These are phyloP conservation scores for Periophthalmus magnuspinnatus DNA, from an alignment of 2,797 vertebrate species.

Conservation along the genomic window DNA sequence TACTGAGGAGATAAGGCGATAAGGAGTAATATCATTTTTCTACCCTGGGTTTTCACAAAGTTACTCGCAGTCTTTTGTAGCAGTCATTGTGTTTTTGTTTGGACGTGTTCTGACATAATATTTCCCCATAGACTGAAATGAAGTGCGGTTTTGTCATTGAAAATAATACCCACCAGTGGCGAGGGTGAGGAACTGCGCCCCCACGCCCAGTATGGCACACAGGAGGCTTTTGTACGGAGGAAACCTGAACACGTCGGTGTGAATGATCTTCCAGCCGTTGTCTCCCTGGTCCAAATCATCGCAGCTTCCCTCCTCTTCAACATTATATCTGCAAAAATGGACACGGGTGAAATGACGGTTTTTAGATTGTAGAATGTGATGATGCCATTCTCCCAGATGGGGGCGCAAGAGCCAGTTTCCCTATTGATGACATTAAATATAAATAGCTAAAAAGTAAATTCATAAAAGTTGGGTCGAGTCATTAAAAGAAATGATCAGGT, in stretches of 20 bases:
- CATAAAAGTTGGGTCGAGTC: no score
- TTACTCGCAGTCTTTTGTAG: neutral
- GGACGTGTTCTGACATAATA: neutral
- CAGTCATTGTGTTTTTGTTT: neutral
- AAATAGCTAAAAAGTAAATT: no score
- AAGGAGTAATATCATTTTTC: no score
- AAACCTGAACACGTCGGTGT: conserved; percentile 93
- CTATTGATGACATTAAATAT: no score
- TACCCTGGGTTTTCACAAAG: neutral
- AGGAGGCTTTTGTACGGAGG: conserved; percentile 87
- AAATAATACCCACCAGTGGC: conserved; percentile 81
- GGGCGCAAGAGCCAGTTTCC: no score
- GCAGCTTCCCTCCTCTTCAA: conserved; percentile 86
- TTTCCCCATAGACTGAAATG: neutral
- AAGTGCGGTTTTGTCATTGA: neutral
- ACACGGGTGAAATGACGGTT: no score
- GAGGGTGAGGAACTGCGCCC: conserved; percentile 90
- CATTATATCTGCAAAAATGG: conserved; percentile 82
- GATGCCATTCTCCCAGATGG: no score
- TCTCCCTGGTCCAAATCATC: conserved; percentile 92
- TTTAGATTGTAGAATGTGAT: no score
- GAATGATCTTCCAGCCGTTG: conserved; percentile 96
- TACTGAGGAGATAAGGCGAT: no score
- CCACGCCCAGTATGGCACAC: conserved; percentile 88
- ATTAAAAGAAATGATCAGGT: no score